Evolutionary conservation across 2,113 vertebrate species (phyloP).

Genomic region (Nothocercus nigrocapillus): DNA sequence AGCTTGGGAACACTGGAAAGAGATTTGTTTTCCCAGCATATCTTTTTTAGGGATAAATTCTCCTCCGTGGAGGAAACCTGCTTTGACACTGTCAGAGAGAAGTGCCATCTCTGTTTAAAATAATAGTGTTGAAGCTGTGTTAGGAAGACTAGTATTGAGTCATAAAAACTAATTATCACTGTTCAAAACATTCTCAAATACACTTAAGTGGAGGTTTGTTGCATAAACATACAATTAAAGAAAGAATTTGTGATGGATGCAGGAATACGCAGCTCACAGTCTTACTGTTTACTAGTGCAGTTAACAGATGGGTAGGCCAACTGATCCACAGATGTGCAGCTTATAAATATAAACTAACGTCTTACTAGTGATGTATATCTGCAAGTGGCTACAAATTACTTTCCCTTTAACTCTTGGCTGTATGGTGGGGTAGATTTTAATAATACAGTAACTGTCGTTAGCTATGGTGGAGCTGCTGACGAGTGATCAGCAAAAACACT

Average conservation of each 20-base stretch:
- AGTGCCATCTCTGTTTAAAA: constrained; percentile 49
- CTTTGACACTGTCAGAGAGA: constrained; percentile 27
- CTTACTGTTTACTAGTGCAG: constrained; percentile 82
- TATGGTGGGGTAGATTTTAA: constrained; percentile 67
- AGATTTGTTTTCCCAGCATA: background rate
- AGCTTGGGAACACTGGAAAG: background rate
- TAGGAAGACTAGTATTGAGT: constrained; percentile 74
- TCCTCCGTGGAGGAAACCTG: background rate
- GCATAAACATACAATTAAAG: constrained; percentile 83
- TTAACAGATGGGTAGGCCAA: constrained; percentile 86
- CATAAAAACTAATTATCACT: constrained; percentile 78
- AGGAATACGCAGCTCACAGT: constrained; percentile 67
- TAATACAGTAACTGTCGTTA: constrained; percentile 46
- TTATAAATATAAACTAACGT: constrained; percentile 83
- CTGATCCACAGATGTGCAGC: constrained; percentile 84
- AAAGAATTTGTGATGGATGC: constrained; percentile 83
- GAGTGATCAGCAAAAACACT: constrained; percentile 28
- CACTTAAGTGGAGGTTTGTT: constrained; percentile 78
- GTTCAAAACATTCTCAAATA: constrained; percentile 79
- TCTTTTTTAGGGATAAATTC: constrained; percentile 10
- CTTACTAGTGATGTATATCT: constrained; percentile 80
- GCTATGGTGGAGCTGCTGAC: constrained; percentile 18
- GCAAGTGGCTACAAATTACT: constrained; percentile 78
- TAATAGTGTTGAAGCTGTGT: constrained; percentile 48
- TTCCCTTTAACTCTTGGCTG: constrained; percentile 79